These are phyloP conservation scores for Eufriesea mexicana DNA, from an alignment of 1,140 invertebrate genomes.

Conservation along the genomic window DNA sequence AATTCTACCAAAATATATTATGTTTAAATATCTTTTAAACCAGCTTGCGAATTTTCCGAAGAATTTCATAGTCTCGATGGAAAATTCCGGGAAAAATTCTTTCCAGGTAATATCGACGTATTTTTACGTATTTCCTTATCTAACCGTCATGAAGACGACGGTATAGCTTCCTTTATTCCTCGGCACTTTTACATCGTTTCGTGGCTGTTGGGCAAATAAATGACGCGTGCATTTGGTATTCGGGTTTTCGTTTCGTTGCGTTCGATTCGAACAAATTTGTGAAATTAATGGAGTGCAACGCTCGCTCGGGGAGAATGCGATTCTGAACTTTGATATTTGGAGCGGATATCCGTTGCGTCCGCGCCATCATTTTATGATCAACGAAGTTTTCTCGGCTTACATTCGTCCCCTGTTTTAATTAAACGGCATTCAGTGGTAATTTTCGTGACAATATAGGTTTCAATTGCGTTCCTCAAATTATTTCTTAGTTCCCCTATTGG, in stretches of 20 bases:
- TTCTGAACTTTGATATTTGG: background rate
- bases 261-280: slow-evolving; percentile 3
- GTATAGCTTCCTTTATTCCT: background rate
- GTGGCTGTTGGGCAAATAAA: background rate
- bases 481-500: background rate
- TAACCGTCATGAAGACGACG: background rate
- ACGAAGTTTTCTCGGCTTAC: background rate
- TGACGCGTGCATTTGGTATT: background rate
- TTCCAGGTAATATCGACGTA: no score
- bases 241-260: background rate
- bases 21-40: no score
- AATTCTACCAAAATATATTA: no score
- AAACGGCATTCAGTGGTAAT: background rate
- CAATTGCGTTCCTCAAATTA: background rate
- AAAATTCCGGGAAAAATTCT: no score
- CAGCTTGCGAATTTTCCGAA: no score
- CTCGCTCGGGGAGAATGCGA: background rate
- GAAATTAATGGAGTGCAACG: slow-evolving; percentile 19
- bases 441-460: background rate
- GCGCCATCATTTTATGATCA: background rate
- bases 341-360: background rate
- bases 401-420: background rate
- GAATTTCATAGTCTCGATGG: no score
- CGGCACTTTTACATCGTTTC: background rate
- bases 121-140: background rate